Evolutionary conservation across 2,888 invertebrate genomes (phyloP).

Genomic region (Himalopsyche kuldschensis): DNA sequence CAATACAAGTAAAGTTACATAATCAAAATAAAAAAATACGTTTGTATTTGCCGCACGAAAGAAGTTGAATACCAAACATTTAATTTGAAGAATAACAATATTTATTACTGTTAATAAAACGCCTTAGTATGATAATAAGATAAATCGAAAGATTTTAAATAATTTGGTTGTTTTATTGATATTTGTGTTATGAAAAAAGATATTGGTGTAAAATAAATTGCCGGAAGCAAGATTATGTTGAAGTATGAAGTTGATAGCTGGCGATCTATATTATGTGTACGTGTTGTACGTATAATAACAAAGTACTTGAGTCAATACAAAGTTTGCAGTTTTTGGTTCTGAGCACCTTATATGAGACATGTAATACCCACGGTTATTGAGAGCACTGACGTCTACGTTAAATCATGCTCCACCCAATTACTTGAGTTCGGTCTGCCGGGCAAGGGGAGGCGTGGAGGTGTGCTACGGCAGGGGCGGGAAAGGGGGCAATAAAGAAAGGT

Average conservation of each 20-base stretch:
- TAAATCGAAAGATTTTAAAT: too few species aligned
- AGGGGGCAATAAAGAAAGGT: neutral
- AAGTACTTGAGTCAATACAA: neutral
- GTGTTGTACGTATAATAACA: neutral
- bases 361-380: slow-evolving; percentile 3
- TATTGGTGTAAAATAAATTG: neutral
- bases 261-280: neutral
- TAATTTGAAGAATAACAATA: too few species aligned
- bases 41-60: too few species aligned
- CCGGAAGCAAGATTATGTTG: neutral
- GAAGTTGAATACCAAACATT: too few species aligned
- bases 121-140: too few species aligned
- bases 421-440: slow-evolving; percentile 16
- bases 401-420: slow-evolving; percentile 36
- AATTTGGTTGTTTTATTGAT: too few species aligned
- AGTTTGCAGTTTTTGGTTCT: neutral
- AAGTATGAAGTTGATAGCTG: neutral
- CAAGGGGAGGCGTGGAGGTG: neutral
- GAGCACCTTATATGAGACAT: neutral
- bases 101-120: too few species aligned
- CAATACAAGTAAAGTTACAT: too few species aligned
- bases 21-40: too few species aligned
- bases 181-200: too few species aligned
- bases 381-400: slow-evolving; percentile 31
- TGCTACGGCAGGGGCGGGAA: slow-evolving; percentile 3